phyloP scores from a whole-genome alignment of 2,888 invertebrate genomes.

The Drosophila birchii region DNA sequence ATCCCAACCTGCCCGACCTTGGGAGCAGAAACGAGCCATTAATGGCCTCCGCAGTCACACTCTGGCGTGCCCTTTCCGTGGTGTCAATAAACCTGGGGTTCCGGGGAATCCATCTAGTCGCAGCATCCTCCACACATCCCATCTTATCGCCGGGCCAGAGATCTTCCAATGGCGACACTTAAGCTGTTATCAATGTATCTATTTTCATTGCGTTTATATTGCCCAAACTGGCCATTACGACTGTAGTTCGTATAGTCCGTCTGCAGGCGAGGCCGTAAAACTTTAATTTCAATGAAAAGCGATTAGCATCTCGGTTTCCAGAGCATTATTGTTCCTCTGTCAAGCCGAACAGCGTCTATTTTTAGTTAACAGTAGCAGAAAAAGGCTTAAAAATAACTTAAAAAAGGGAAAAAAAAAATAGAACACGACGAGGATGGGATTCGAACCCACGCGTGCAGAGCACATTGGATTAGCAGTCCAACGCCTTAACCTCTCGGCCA shows the following conservation, averaged over 20 bases:
- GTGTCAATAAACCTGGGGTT: constrained; percentile 72
- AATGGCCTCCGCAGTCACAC: constrained; percentile 50
- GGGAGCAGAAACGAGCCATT: constrained; percentile 18
- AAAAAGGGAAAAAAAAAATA: neutral
- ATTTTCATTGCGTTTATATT: constrained; percentile 71
- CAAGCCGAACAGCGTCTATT: constrained; percentile 6
- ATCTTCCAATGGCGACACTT: constrained; percentile 55
- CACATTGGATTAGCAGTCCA: constrained; percentile 95
- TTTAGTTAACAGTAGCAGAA: constrained; percentile 16
- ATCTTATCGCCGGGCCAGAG: constrained; percentile 18
- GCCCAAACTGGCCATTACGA: constrained; percentile 47
- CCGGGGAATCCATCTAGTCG: constrained; percentile 53
- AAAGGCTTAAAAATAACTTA: neutral
- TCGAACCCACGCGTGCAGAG: constrained; percentile 95
- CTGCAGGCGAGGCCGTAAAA: constrained; percentile 50
- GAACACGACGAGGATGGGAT: constrained; percentile 91
- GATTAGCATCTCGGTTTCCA: constrained; percentile 63
- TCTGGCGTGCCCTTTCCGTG: constrained; percentile 37
- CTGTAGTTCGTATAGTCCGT: constrained; percentile 12
- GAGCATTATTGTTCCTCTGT: constrained; percentile 25
- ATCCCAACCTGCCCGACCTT: constrained; percentile 40
- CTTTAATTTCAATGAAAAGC: constrained; percentile 65
- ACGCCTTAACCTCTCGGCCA: constrained; percentile 94
- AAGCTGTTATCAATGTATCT: constrained; percentile 75
- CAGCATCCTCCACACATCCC: constrained; percentile 41